phyloP scores from a whole-genome alignment of 2,888 invertebrate genomes.

The Orchesellides sinensis region DNA sequence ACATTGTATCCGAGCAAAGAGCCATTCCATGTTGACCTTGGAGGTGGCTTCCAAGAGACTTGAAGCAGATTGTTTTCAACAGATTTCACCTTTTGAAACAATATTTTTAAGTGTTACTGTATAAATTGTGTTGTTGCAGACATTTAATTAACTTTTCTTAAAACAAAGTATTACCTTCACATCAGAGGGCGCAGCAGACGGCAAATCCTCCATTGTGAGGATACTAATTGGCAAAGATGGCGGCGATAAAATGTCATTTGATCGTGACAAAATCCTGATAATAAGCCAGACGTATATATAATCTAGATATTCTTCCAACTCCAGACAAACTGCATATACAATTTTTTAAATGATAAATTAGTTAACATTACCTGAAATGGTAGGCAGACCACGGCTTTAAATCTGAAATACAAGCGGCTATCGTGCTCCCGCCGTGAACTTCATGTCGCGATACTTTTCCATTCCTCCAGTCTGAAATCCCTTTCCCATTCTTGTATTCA shows the following conservation, averaged over 20 bases:
- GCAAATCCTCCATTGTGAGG: constrained; percentile 59
- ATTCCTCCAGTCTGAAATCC: constrained; percentile 38
- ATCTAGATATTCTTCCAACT: not conserved
- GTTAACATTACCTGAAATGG: constrained; percentile 40
- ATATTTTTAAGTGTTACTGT: not conserved
- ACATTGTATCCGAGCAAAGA: constrained; percentile 65
- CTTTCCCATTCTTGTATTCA: constrained; percentile 61
- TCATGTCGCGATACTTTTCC: constrained; percentile 43
- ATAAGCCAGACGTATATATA: not conserved
- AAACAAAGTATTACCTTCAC: constrained; percentile 37
- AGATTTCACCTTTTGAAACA: constrained; percentile 30
- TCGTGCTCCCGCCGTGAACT: constrained; percentile 37
- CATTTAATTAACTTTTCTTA: not conserved
- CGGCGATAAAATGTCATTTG: constrained; percentile 39
- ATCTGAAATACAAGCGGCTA: constrained; percentile 45
- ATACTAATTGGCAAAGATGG: constrained; percentile 56
- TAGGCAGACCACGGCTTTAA: constrained; percentile 63
- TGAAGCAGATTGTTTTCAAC: constrained; percentile 41
- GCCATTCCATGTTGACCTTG: constrained; percentile 64
- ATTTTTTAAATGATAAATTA: not conserved
- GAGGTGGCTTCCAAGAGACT: constrained; percentile 67
- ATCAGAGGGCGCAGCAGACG: constrained; percentile 46
- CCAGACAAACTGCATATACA: not conserved
- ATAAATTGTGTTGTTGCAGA: not conserved
- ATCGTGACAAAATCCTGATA: constrained; percentile 52